These are phyloP conservation scores for Ammospiza caudacuta DNA, from an alignment of 2,113 vertebrate genomes.

Conservation along the genomic window DNA sequence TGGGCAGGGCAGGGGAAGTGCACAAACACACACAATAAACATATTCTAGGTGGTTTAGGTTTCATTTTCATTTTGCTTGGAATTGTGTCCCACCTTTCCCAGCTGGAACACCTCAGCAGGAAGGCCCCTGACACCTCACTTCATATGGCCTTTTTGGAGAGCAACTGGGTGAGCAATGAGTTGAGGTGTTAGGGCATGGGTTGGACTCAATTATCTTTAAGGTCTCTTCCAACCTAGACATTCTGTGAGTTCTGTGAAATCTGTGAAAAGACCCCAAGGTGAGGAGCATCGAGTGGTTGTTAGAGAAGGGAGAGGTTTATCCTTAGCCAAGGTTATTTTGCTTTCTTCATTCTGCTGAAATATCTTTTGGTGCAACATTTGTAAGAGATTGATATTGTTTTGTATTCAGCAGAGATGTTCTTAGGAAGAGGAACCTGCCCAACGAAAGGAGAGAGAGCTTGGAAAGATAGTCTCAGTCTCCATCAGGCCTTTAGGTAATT, in stretches of 20 bases:
- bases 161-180: too few species aligned
- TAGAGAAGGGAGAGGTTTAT: neutral
- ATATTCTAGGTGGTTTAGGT: too few species aligned
- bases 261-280: neutral
- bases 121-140: too few species aligned
- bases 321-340: neutral
- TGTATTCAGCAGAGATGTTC: neutral
- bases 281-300: neutral
- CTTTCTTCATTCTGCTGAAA: neutral
- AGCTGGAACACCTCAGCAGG: too few species aligned
- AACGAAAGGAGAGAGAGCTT: rapidly evolving
- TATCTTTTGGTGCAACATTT: neutral
- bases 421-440: neutral
- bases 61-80: too few species aligned
- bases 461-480: neutral
- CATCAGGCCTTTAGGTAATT: neutral
- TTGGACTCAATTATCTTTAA: too few species aligned
- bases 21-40: too few species aligned
- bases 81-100: too few species aligned
- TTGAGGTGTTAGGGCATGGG: too few species aligned
- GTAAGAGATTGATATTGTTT: neutral
- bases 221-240: too few species aligned
- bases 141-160: too few species aligned
- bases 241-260: neutral
- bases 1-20: too few species aligned